These are phyloP conservation scores for Capreolus pygargus DNA, from an alignment of 2,113 vertebrate genomes.

Conservation along the genomic window DNA sequence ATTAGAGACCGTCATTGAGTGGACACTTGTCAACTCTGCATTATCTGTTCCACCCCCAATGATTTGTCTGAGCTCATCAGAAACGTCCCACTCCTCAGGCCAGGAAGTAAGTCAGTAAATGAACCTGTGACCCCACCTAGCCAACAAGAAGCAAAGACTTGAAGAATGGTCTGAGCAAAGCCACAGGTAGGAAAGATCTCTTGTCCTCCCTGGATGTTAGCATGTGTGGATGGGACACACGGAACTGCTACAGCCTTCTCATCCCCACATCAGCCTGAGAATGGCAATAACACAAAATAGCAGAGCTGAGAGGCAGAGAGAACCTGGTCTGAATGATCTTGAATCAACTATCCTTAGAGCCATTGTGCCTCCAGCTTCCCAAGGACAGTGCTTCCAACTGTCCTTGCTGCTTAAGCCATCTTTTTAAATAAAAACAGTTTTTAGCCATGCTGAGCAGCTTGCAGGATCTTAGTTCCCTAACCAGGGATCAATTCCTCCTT, in stretches of 20 bases:
- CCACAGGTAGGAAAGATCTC: background rate
- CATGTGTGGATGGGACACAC: background rate
- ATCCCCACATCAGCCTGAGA: background rate
- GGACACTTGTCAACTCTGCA: background rate
- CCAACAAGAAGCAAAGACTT: background rate
- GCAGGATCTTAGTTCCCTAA: background rate
- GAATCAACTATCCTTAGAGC: background rate
- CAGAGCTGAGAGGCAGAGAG: background rate
- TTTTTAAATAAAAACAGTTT: background rate
- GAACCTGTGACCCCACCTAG: background rate
- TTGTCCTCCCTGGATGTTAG: background rate
- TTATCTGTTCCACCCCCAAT: background rate
- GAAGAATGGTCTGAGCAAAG: background rate
- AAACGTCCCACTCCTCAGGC: background rate
- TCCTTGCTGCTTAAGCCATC: background rate
- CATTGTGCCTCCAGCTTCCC: background rate
- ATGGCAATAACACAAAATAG: fast-evolving
- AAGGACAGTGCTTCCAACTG: background rate
- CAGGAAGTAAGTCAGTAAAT: background rate
- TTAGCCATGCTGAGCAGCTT: background rate
- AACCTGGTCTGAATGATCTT: background rate
- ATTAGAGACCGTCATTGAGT: background rate
- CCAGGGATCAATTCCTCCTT: background rate
- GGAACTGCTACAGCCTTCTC: background rate
- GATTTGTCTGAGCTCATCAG: background rate